These are phyloP conservation scores for Xenopus tropicalis DNA, from an alignment of 2,113 vertebrate species.

Conservation along the genomic window UCB_Xtro_10.0 CM004443.2:143465001-143465500, in stretches of 20 bases:
- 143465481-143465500: slow-evolving; percentile 62
- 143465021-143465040: slow-evolving; percentile 59
- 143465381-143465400: slow-evolving; percentile 62
- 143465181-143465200: slow-evolving; percentile 75
- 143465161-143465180: slow-evolving; percentile 69
- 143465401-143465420: slow-evolving; percentile 75
- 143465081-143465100: slow-evolving; percentile 55
- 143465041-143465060: slow-evolving; percentile 65
- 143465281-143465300: slow-evolving; percentile 58
- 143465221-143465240: too few relatives aligned
- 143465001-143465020: neutral
- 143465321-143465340: slow-evolving; percentile 63
- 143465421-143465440: slow-evolving; percentile 72
- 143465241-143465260: too few relatives aligned
- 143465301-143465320: slow-evolving; percentile 74
- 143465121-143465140: slow-evolving; percentile 55
- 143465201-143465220: neutral
- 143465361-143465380: slow-evolving; percentile 73
- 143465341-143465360: slow-evolving; percentile 61
- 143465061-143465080: slow-evolving; percentile 72
- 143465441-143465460: slow-evolving; percentile 67
- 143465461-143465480: slow-evolving; percentile 66
- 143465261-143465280: neutral
- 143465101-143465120: slow-evolving; percentile 67
- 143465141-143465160: slow-evolving; percentile 45